These are phyloP conservation scores for Apodemus sylvaticus DNA, from an alignment of 2,113 vertebrate species.

Conservation along the genomic window DNA sequence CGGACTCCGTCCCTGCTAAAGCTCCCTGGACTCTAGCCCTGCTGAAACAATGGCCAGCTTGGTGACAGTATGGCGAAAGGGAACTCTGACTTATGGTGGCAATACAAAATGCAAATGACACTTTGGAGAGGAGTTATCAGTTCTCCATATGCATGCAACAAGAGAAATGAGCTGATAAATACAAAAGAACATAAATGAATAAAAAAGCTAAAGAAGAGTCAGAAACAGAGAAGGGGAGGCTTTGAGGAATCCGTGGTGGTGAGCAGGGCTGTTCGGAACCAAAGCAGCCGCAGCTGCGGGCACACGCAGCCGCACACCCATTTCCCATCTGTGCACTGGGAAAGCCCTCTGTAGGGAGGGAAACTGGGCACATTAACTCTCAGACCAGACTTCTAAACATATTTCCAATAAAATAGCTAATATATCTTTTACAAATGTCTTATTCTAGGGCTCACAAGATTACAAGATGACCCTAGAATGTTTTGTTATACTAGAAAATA, in stretches of 20 bases:
- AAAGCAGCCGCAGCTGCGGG: not conserved
- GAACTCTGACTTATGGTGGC: not conserved
- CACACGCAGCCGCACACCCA: accelerated
- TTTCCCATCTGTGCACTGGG: not conserved
- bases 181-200: not conserved
- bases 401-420: not conserved
- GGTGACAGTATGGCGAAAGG: no score
- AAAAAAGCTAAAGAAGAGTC: not conserved
- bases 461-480: not conserved
- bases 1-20: no score
- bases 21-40: no score
- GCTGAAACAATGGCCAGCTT: not conserved
- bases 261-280: not conserved
- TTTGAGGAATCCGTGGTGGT: not conserved
- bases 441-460: not conserved
- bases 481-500: not conserved
- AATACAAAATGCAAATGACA: not conserved
- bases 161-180: not conserved
- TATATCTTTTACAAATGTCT: not conserved
- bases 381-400: not conserved
- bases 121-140: not conserved
- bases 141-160: not conserved
- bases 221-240: not conserved
- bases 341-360: not conserved
- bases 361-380: not conserved